Evolutionary conservation across 2,888 invertebrate genomes (phyloP), one percentile per base, ranked within the genome.

Genomic region (Callosobruchus maculatus): DNA sequence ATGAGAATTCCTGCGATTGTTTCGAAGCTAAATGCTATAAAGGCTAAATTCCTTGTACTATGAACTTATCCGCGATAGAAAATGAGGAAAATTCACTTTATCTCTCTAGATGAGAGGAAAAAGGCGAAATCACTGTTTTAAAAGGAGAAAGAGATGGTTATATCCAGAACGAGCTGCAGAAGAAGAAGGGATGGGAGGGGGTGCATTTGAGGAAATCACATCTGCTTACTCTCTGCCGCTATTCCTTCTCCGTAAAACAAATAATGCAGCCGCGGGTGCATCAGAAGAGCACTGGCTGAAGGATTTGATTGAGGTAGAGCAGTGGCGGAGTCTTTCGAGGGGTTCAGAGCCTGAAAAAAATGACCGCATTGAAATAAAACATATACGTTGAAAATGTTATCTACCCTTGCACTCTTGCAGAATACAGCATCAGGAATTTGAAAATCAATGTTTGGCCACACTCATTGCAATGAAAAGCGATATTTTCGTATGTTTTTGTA

Each of bases 91-190:
- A 82, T 80, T 82, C 82, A 80, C 82, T 82, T 83, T 83, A 83
- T 82, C 82, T 83, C 80, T 80, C 81, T 79, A 77, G 80, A 78
- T 78, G 81, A 49, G 13, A 49, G 78, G 80, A 79, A 79, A 80
- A 78, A 78, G 80, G 80, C 71, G 21, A 66, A 71, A 70, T 68
- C 72, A 22, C 73, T 71, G 66, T 71, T 69, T 71, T 80, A 80
- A 76, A 71, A 49, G 68, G 30, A 49, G 67, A 73, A 68, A 67
- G 71, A 31, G 22, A 70, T 69, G 71, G 71, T 72, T 71, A 74
- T 73, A 71, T 71, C 71, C 73, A 49, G 66, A 69, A 70, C 30
- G 31, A 67, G 68, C 18, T 49, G 49, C 49, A 49, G 13, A 13
- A 49, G 30, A 9, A 5, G 30, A 30, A n/a, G n/a, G n/a, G n/a